Conservation (phyloP, 2,797 vertebrate genomes). For the Silurus lanzhouensis region DNA sequence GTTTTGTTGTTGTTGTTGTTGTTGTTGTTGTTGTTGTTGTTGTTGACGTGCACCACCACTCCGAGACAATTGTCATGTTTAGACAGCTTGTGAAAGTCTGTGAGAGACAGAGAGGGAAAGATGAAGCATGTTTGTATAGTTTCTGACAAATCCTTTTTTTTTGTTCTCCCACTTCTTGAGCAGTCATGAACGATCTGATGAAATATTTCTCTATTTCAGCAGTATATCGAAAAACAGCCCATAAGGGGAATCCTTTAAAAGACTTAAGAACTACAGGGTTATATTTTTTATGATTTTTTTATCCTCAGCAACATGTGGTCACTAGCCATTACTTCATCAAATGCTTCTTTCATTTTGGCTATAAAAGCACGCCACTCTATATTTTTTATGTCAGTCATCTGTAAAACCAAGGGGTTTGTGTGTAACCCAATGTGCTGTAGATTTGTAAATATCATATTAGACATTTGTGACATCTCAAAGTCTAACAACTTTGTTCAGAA, state of each 20-base stretch:
- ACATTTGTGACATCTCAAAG: not conserved
- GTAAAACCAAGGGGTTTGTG: not conserved
- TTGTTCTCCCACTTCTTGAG: not conserved
- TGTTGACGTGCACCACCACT: slow-evolving; percentile 33
- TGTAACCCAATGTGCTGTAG: not conserved
- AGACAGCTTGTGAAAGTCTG: slow-evolving; percentile 34
- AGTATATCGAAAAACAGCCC: not conserved
- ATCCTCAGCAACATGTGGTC: not conserved
- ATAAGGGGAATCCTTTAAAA: not conserved
- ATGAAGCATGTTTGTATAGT: slow-evolving; percentile 14
- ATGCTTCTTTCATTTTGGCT: not conserved
- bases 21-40: slow-evolving; percentile 35
- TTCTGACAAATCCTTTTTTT: not conserved
- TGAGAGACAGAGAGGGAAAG: slow-evolving; percentile 7
- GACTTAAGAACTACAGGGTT: not conserved
- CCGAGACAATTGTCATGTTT: slow-evolving; percentile 36
- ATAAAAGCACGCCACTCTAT: not conserved
- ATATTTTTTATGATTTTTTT: not conserved
- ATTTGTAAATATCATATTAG: not conserved
- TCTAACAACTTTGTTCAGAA: not conserved
- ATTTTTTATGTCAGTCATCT: not conserved
- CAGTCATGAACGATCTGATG: not conserved
- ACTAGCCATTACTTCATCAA: not conserved
- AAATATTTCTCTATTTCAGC: not conserved
- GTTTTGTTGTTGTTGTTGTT: slow-evolving; percentile 30